phyloP scores from a whole-genome alignment of 2,888 invertebrate species.

The Pristionchus entomophagus region DNA sequence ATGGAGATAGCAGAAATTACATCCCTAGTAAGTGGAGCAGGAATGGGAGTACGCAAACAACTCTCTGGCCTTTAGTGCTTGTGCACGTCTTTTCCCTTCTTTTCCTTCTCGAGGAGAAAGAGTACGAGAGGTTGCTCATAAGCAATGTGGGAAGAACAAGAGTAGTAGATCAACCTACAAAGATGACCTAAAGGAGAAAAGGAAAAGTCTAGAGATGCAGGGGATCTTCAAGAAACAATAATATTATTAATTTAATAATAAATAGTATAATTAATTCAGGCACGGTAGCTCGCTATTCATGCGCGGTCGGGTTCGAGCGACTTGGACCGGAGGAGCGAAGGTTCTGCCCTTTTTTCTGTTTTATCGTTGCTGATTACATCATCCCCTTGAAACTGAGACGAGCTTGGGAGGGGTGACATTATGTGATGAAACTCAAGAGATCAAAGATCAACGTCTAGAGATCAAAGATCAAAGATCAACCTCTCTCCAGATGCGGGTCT shows the following conservation, averaged over 20 bases:
- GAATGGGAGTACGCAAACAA: background rate
- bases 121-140: background rate
- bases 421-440: too few species aligned
- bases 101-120: background rate
- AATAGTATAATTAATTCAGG: background rate
- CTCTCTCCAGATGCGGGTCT: constrained; percentile 51
- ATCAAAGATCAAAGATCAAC: background rate
- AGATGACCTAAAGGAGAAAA: background rate
- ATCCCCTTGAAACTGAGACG: too few species aligned
- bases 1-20: too few species aligned
- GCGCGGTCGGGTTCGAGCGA: constrained; percentile 90
- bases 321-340: constrained; percentile 88
- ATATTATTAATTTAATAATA: too few species aligned
- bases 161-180: background rate
- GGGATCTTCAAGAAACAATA: too few species aligned
- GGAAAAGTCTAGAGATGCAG: too few species aligned
- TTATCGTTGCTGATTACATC: background rate
- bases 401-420: too few species aligned
- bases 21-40: too few species aligned
- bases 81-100: background rate
- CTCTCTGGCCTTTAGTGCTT: background rate
- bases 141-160: background rate
- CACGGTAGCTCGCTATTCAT: constrained; percentile 82
- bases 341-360: background rate
- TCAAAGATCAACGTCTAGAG: background rate